Percentiles rank a stretch among this genome's conserved stretches.
Conservation (phyloP, 2,113 vertebrate genomes). For the Notothenia rossii region DNA sequence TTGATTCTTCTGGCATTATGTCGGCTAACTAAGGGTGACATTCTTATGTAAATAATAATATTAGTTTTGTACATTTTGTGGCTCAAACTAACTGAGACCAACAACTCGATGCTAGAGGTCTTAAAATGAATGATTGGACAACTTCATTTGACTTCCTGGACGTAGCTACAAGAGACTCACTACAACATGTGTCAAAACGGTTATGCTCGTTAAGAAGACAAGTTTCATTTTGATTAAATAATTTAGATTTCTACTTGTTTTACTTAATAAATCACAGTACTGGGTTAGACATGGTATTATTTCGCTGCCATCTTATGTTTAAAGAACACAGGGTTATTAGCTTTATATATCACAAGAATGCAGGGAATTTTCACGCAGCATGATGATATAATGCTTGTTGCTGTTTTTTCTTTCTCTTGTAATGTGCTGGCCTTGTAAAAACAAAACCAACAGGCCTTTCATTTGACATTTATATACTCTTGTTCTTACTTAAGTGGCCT, state of each 20-base stretch:
- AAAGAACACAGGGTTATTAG: constrained; percentile 35
- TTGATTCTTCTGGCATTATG: too few relatives aligned
- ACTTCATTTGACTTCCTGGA: constrained; percentile 22
- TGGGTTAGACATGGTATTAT: constrained; percentile 39
- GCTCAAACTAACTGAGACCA: constrained; percentile 19
- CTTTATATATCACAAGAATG: constrained; percentile 59
- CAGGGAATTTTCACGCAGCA: constrained; percentile 65
- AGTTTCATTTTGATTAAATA: constrained; percentile 20
- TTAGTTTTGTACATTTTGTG: background rate
- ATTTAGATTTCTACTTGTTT: constrained; percentile 20
- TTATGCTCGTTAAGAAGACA: constrained; percentile 20
- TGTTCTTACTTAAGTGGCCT: constrained; percentile 74
- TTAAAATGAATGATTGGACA: constrained; percentile 41
- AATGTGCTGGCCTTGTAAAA: constrained; percentile 74
- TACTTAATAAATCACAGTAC: constrained; percentile 22
- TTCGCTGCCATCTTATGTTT: constrained; percentile 22
- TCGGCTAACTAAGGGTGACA: too few relatives aligned
- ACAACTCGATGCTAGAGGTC: constrained; percentile 1
- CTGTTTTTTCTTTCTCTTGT: constrained; percentile 69
- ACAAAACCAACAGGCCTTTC: constrained; percentile 23
- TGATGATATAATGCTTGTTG: constrained; percentile 73
- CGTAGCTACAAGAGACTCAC: constrained; percentile 23
- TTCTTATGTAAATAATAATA: too few relatives aligned
- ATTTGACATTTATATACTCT: constrained; percentile 66
- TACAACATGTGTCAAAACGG: constrained; percentile 15